Evolutionary conservation across 2,888 invertebrate species (phyloP).

Genomic region (Phorcus lineatus): DNA sequence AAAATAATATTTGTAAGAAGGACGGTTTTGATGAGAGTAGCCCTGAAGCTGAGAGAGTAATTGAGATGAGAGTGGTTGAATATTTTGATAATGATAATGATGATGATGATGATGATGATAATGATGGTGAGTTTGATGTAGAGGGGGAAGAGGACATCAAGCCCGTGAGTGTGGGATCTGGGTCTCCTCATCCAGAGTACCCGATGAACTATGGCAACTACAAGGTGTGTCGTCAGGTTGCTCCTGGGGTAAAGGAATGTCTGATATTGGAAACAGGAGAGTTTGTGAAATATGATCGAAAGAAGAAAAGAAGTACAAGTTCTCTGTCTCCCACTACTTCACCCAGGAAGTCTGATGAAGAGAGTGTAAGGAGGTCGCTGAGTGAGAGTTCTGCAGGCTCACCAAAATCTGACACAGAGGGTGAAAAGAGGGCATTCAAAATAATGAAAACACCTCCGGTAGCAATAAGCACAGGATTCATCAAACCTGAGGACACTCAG

Average conservation of each 20-base stretch:
- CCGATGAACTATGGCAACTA: constrained; percentile 52
- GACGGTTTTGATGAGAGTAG: background rate
- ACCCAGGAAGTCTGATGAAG: background rate
- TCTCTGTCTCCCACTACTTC: constrained; percentile 6
- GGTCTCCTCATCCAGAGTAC: constrained; percentile 39
- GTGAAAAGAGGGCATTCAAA: background rate
- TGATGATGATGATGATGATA: constrained; percentile 16
- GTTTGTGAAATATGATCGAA: constrained; percentile 36
- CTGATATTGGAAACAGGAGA: constrained; percentile 57
- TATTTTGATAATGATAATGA: background rate
- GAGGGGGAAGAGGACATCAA: background rate
- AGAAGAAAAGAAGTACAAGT: constrained; percentile 17
- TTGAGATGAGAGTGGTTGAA: background rate
- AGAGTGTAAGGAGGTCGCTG: background rate
- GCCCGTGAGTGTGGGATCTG: background rate
- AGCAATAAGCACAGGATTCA: background rate
- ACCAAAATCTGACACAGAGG: background rate
- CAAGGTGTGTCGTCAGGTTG: constrained; percentile 49
- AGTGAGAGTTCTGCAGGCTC: background rate
- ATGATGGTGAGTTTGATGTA: constrained; percentile 29
- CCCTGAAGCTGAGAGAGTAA: background rate
- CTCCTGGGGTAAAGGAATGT: constrained; percentile 53
- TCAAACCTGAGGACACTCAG: background rate
- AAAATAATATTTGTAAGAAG: background rate
- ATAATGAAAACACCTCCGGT: background rate